Evolutionary conservation across 1,140 invertebrate genomes (phyloP).

Genomic region (Orchestia grillus): DNA sequence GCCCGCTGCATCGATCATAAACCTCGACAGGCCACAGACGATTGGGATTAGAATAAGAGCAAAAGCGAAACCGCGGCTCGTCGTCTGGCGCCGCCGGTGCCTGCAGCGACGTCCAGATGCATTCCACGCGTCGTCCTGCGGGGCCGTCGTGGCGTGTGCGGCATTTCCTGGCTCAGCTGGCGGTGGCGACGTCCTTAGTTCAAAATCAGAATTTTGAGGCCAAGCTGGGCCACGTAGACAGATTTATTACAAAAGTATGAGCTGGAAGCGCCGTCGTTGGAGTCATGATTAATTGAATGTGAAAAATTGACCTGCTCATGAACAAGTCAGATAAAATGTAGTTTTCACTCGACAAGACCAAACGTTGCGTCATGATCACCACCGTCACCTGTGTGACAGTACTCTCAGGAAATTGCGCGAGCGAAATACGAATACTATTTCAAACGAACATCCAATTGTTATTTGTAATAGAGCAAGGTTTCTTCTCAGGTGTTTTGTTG

Average conservation of each 20-base stretch:
- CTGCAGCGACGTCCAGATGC: not conserved
- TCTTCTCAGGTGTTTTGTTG: not conserved
- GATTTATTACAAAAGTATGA: not conserved
- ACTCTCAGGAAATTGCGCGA: too few species aligned
- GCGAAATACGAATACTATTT: too few species aligned
- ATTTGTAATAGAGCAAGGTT: not conserved
- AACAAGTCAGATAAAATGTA: too few species aligned
- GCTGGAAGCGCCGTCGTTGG: not conserved
- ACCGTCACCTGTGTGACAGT: too few species aligned
- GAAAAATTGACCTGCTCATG: too few species aligned
- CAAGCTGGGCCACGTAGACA: not conserved
- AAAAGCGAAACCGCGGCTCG: not conserved
- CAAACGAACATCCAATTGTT: not conserved
- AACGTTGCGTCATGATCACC: too few species aligned
- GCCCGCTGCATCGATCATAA: not conserved
- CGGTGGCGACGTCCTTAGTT: too few species aligned
- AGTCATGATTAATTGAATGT: too few species aligned
- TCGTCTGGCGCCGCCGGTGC: not conserved
- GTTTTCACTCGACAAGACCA: too few species aligned
- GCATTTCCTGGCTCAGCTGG: not conserved
- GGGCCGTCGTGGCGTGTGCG: not conserved
- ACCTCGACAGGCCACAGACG: not conserved
- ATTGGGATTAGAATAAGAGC: not conserved
- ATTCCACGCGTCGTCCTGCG: not conserved
- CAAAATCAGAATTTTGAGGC: not conserved